These are phyloP conservation scores for Semicossyphus pulcher DNA, from an alignment of 2,113 vertebrate genomes.

Conservation along the genomic window DNA sequence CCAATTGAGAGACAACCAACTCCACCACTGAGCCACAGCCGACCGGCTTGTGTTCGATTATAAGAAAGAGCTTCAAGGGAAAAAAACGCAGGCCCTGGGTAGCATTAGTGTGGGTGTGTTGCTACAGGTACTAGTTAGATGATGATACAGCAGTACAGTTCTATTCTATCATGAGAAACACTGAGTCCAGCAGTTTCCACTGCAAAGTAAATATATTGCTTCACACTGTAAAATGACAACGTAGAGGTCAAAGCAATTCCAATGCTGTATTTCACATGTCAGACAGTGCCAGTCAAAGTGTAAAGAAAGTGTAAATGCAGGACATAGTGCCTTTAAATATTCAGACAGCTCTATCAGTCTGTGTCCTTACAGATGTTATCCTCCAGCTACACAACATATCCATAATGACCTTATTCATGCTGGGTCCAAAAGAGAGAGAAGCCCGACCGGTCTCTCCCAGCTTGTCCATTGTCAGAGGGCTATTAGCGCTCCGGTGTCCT, in stretches of 20 bases:
- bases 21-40: no score
- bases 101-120: no score
- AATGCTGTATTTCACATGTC: not conserved
- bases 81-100: no score
- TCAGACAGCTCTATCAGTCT: slow-evolving; percentile 15
- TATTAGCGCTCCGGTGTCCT: slow-evolving; percentile 65
- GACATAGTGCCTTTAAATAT: slow-evolving; percentile 10
- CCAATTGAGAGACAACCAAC: no score
- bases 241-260: not conserved
- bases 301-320: not conserved
- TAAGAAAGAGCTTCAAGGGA: no score
- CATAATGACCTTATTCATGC: slow-evolving; percentile 69
- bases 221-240: not conserved
- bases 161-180: no score
- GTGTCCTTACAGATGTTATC: slow-evolving; percentile 57
- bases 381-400: slow-evolving; percentile 37
- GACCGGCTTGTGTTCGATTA: no score
- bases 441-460: slow-evolving; percentile 43
- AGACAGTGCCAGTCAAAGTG: not conserved
- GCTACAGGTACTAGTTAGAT: not conserved
- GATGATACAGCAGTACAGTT: no score
- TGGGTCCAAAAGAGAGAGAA: slow-evolving; percentile 30
- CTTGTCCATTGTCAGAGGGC: slow-evolving; percentile 56
- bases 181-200: no score
- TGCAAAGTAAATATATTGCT: not conserved